Percentiles rank a stretch among this genome's conserved stretches.
Evolutionary conservation across 1,140 invertebrate species (phyloP).

Genomic region (Drosophila mayri): DNA sequence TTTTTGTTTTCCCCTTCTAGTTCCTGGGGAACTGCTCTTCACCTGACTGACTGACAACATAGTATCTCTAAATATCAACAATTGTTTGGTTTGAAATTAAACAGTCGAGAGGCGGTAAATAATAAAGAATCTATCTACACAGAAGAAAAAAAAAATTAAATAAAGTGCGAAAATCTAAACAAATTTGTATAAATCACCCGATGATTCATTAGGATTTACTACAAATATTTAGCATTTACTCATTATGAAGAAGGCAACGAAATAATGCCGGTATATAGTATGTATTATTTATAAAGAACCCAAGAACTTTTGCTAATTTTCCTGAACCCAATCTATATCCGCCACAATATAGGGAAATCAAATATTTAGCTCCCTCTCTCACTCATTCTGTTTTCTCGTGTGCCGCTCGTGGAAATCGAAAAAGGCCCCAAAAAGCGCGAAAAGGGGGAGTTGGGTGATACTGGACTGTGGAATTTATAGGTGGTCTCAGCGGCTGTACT

Average conservation of each 20-base stretch:
- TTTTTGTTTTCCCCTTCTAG: not conserved
- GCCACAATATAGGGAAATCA: constrained; percentile 3
- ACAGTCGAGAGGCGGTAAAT: constrained; percentile 9
- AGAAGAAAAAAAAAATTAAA: too few species aligned
- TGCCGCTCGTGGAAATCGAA: constrained; percentile 16
- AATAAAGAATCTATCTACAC: constrained; percentile 14
- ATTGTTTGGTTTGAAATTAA: constrained; percentile 34
- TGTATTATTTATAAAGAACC: not conserved
- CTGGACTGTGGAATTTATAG: constrained; percentile 55
- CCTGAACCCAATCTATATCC: not conserved
- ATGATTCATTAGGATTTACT: constrained; percentile 16
- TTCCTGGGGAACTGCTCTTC: constrained; percentile 15
- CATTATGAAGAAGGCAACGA: not conserved
- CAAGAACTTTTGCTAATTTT: not conserved
- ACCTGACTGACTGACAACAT: constrained; percentile 33
- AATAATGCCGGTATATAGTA: not conserved
- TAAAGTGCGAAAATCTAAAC: constrained; percentile 22
- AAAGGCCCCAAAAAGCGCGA: constrained; percentile 2
- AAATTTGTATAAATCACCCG: constrained; percentile 20
- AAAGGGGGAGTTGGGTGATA: constrained; percentile 17
- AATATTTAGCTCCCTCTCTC: constrained; percentile 18
- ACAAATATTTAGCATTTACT: not conserved
- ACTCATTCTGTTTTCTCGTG: not conserved
- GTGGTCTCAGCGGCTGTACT: constrained; percentile 15
- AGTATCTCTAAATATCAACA: constrained; percentile 1